phyloP scores from a whole-genome alignment of 2,888 invertebrate species.

The Drosophila crucigera region DNA sequence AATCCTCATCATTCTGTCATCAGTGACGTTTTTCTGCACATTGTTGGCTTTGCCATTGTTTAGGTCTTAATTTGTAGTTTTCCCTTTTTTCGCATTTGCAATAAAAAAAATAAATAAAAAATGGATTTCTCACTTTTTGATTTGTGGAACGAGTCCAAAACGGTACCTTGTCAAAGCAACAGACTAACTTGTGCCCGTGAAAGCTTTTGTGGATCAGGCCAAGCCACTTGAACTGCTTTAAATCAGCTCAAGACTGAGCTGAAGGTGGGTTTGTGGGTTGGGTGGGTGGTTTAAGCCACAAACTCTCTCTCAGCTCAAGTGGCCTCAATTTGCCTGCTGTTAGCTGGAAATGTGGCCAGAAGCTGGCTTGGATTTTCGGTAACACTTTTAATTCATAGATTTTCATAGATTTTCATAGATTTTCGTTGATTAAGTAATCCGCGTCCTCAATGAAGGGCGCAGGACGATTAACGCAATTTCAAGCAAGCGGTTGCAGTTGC shows the following conservation, averaged over 20 bases:
- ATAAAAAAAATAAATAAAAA: slow-evolving; percentile 29
- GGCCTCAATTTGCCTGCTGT: slow-evolving; percentile 18
- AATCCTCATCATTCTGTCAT: slow-evolving; percentile 85
- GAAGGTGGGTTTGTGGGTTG: slow-evolving; percentile 34
- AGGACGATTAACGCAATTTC: slow-evolving; percentile 75
- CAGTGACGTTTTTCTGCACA: slow-evolving; percentile 82
- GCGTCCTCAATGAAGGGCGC: slow-evolving; percentile 63
- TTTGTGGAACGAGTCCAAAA: slow-evolving; percentile 41
- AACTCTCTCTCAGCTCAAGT: slow-evolving; percentile 52
- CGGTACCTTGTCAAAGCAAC: slow-evolving; percentile 7
- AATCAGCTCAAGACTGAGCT: slow-evolving; percentile 18
- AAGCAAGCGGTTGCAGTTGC: slow-evolving; percentile 62
- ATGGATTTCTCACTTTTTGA: slow-evolving; percentile 63
- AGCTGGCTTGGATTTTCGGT: slow-evolving; percentile 60
- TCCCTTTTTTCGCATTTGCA: slow-evolving; percentile 52
- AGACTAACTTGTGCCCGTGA: slow-evolving; percentile 49
- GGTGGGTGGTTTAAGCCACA: slow-evolving; percentile 50
- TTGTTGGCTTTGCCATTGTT: slow-evolving; percentile 73
- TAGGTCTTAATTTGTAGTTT: slow-evolving; percentile 74
- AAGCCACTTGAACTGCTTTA: slow-evolving; percentile 44
- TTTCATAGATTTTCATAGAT: slow-evolving; percentile 76
- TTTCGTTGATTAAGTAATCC: slow-evolving; percentile 76
- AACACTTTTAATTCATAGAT: slow-evolving; percentile 76
- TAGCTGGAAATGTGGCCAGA: slow-evolving; percentile 41
- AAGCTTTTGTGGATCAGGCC: slow-evolving; percentile 14